Conservation (phyloP, 2,888 invertebrate genomes). For the Encarsia formosa region DNA sequence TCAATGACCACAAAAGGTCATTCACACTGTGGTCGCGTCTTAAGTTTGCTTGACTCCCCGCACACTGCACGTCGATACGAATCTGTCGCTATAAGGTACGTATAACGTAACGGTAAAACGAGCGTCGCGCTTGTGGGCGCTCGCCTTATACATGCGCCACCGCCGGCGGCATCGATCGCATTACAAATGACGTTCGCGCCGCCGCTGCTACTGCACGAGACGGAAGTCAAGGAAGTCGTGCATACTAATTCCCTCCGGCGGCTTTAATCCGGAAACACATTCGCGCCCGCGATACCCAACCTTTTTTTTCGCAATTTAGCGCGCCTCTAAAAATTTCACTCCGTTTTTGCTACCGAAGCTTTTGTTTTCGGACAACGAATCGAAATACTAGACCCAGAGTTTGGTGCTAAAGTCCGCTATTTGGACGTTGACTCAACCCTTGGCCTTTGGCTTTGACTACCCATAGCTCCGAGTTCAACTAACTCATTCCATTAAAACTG, state of each 20-base stretch:
- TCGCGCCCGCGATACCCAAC: not conserved
- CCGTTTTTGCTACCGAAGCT: no score
- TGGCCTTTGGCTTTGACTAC: no score
- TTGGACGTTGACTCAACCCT: no score
- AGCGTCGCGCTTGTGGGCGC: not conserved
- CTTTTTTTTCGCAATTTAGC: no score
- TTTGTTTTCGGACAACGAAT: no score
- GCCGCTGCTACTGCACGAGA: no score
- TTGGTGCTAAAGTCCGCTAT: no score
- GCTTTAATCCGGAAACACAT: constrained; percentile 12
- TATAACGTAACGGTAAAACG: not conserved
- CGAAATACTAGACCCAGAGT: no score
- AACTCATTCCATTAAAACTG: no score
- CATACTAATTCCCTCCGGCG: constrained; percentile 8
- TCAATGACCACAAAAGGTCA: not conserved
- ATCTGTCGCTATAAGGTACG: not conserved
- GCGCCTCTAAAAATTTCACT: no score
- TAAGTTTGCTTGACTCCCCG: not conserved
- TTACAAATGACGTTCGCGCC: constrained; percentile 13
- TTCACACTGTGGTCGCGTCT: not conserved
- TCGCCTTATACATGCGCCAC: not conserved
- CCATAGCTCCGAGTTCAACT: no score
- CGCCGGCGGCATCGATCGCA: constrained; percentile 16
- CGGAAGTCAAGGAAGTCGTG: not conserved
- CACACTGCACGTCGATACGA: not conserved